Percentiles rank a stretch among this genome's conserved stretches.
Conservation (phyloP, 2,888 invertebrate genomes). For the Stegophylla sp. region DNA sequence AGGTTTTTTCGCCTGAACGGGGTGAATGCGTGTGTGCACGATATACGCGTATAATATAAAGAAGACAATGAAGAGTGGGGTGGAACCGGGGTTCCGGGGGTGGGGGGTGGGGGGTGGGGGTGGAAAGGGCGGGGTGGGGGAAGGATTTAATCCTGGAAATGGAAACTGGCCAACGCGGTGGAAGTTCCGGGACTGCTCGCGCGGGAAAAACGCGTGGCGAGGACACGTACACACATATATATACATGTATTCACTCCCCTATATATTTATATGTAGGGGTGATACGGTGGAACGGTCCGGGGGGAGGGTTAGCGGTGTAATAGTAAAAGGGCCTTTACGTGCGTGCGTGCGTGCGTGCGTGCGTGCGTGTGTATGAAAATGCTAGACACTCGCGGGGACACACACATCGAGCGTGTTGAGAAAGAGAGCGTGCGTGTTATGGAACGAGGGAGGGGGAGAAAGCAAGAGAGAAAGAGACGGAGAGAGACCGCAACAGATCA, state of each 20-base stretch:
- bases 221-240: not conserved
- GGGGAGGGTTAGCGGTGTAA: conserved; percentile 18
- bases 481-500: conserved; percentile 53
- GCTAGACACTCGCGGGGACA: conserved; percentile 55
- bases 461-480: not conserved
- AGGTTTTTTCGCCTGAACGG: not conserved
- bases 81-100: not conserved
- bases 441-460: not conserved
- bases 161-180: conserved; percentile 57
- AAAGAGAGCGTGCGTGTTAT: not conserved
- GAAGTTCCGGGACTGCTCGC: conserved; percentile 4
- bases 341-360: conserved; percentile 14
- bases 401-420: not conserved
- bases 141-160: conserved; percentile 58
- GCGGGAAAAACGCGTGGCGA: not conserved
- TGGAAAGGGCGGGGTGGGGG: not conserved
- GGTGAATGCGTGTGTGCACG: not conserved
- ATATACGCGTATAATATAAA: not conserved
- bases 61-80: not conserved
- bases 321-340: conserved; percentile 46
- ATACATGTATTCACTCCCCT: too few species aligned
- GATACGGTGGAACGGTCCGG: not conserved
- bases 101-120: not conserved
- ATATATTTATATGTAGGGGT: not conserved
- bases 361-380: conserved; percentile 41